These are phyloP conservation scores for Halocynthia aurantium DNA, from an alignment of 23 tunicate genomes.

Conservation along the genomic window DNA sequence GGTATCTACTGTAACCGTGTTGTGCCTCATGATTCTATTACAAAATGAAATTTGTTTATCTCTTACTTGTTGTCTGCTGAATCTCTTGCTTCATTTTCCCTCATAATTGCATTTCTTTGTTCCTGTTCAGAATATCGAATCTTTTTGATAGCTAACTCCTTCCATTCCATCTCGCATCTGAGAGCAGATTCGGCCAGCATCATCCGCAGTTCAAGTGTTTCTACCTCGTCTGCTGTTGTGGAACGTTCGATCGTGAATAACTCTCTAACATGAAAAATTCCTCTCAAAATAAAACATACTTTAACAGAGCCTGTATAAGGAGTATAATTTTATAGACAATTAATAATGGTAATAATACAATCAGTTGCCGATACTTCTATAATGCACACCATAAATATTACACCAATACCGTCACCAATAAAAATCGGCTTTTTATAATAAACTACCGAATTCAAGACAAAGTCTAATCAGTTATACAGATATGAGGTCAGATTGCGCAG, in stretches of 20 bases:
- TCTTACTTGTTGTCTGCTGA: conserved; percentile 50
- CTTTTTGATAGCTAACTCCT: conserved; percentile 52
- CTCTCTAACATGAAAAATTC: conserved; percentile 29
- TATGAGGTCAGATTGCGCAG: too few species aligned
- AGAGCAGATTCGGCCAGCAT: conserved; percentile 47
- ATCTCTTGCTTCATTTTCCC: conserved; percentile 36
- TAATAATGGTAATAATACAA: too few species aligned
- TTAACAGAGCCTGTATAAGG: too few species aligned
- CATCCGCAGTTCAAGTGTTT: conserved; percentile 30
- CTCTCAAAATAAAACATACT: too few species aligned
- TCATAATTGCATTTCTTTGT: conserved; percentile 48
- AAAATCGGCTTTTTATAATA: too few species aligned
- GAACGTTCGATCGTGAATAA: conserved; percentile 49
- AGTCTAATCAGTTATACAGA: too few species aligned
- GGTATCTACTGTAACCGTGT: not conserved
- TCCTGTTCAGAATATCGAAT: conserved; percentile 47
- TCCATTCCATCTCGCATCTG: conserved; percentile 56
- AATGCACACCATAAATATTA: too few species aligned
- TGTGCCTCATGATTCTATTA: not conserved
- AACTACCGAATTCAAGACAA: too few species aligned
- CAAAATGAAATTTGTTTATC: not conserved
- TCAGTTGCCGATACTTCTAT: too few species aligned
- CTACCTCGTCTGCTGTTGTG: conserved; percentile 62
- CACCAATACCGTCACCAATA: too few species aligned
- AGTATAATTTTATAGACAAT: too few species aligned